Evolutionary conservation across 2,113 vertebrate genomes (phyloP).

Genomic region (Clupea harengus): DNA sequence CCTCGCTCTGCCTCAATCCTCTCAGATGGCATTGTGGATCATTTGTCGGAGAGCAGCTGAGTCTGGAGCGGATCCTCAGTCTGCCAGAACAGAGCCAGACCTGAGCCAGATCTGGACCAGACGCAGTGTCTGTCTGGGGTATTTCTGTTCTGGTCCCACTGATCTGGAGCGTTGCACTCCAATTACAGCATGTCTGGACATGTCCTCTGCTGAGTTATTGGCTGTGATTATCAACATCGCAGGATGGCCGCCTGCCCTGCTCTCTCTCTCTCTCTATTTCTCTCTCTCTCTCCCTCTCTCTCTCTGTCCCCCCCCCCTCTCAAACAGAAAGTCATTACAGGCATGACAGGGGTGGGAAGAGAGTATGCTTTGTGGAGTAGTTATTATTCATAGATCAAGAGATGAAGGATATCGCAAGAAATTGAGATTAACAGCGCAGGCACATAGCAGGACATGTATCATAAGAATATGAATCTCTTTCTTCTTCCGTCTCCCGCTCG

Average conservation of each 20-base stretch:
- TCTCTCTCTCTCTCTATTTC: neutral
- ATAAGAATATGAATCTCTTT: neutral
- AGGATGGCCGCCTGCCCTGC: neutral
- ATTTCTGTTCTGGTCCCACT: too few species aligned
- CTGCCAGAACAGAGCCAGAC: too few species aligned
- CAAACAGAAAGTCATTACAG: neutral
- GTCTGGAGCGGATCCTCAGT: too few species aligned
- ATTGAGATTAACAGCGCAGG: neutral
- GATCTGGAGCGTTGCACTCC: neutral
- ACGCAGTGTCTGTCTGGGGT: too few species aligned
- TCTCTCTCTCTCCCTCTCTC: neutral
- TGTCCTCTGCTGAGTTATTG: neutral
- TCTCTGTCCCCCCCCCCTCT: too few species aligned
- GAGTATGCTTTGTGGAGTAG: neutral
- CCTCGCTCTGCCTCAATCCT: too few species aligned
- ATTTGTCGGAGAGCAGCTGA: too few species aligned
- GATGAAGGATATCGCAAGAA: neutral
- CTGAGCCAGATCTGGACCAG: too few species aligned
- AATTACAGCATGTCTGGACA: neutral
- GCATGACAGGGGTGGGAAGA: neutral
- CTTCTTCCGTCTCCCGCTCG: neutral
- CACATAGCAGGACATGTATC: neutral
- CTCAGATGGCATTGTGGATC: too few species aligned
- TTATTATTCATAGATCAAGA: constrained; percentile 1
- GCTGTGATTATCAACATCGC: neutral